Percentiles rank a stretch among this genome's conserved stretches.
Evolutionary conservation across 2,113 vertebrate species (phyloP).

Genomic region (Willisornis vidua): DNA sequence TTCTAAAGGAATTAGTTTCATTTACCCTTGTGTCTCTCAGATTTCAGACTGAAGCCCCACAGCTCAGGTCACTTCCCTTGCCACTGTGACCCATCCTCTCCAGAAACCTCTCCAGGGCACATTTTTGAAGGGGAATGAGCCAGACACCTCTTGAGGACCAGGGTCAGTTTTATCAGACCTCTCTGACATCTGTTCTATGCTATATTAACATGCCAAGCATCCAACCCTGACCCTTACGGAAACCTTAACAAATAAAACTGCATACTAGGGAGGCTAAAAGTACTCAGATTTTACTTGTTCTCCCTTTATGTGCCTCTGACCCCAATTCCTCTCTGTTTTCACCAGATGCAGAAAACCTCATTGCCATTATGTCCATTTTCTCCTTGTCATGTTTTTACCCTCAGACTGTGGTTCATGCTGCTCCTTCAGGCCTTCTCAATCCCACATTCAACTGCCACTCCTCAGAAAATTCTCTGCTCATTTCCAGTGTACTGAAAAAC

Average conservation of each 20-base stretch:
- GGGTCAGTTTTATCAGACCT: neutral
- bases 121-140: neutral
- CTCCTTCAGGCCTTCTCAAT: neutral
- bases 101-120: neutral
- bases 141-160: neutral
- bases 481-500: neutral
- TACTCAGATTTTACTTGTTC: neutral
- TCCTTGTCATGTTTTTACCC: neutral
- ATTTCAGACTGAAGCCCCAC: neutral
- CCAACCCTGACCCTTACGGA: neutral
- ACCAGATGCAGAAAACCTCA: neutral
- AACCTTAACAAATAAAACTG: neutral
- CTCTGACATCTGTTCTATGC: neutral
- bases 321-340: neutral
- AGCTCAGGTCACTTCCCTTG: neutral
- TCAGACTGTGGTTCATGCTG: neutral
- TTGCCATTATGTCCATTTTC: neutral
- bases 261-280: neutral
- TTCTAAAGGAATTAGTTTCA: neutral
- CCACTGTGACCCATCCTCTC: neutral
- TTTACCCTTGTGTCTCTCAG: neutral
- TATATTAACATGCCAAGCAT: rapidly evolving
- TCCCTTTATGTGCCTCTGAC: neutral
- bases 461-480: neutral
- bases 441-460: neutral